These are phyloP conservation scores for Trichacis sp. DNA, from an alignment of 2,888 invertebrate species.

Conservation along the genomic window DNA sequence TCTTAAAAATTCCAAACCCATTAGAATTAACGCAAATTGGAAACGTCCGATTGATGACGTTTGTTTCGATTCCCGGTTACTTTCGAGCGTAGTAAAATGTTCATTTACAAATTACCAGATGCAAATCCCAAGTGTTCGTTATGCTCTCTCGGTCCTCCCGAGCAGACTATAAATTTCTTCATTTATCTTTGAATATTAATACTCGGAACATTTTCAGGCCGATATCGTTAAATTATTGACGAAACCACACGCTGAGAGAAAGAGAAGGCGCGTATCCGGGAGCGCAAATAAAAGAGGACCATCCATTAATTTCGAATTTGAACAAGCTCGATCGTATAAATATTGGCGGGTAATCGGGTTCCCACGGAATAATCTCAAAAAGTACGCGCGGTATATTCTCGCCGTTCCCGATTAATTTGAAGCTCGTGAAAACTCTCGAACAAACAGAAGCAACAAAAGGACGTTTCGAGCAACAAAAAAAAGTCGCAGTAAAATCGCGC, in stretches of 20 bases:
- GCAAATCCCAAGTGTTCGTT: neutral
- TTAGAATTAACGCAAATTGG: too few species aligned
- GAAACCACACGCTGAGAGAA: neutral
- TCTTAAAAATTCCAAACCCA: too few species aligned
- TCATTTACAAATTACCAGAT: neutral
- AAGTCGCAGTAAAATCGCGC: too few species aligned
- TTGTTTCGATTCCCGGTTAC: too few species aligned
- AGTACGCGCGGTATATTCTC: neutral
- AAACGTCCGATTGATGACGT: too few species aligned
- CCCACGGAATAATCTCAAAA: neutral
- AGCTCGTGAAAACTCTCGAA: neutral
- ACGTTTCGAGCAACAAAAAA: too few species aligned
- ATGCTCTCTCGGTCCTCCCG: too few species aligned
- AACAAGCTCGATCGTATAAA: neutral
- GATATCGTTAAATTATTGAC: constrained; percentile 45
- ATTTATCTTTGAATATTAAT: neutral
- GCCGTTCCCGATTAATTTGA: neutral
- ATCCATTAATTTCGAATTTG: neutral
- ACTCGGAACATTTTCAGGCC: neutral
- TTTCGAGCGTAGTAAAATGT: neutral
- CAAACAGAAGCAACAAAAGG: constrained; percentile 32
- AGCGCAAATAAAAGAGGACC: neutral
- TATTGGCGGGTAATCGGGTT: neutral
- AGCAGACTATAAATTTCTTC: neutral
- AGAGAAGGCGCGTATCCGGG: neutral